Evolutionary conservation across 23 tunicate species (phyloP).

Genomic region (Halocynthia aurantium): DNA sequence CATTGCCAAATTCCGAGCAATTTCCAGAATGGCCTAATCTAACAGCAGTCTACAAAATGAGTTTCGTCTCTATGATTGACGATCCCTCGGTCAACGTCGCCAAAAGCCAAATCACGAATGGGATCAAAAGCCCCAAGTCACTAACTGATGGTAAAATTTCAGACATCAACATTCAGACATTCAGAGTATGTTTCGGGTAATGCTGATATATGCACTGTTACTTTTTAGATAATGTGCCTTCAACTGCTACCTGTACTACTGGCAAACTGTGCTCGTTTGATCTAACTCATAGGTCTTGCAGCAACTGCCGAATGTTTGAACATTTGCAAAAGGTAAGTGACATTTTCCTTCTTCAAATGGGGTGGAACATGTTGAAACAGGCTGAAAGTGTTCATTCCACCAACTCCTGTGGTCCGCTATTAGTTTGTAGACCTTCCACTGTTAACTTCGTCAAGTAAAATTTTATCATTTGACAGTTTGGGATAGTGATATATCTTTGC

Average conservation of each 20-base stretch:
- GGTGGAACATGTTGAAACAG: too few relatives aligned
- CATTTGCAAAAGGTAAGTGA: neutral
- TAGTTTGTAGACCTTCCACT: too few relatives aligned
- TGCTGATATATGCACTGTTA: neutral
- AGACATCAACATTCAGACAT: neutral
- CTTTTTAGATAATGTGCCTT: neutral
- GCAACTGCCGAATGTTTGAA: neutral
- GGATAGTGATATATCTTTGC: too few relatives aligned
- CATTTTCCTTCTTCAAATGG: neutral
- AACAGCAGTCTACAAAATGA: conserved; percentile 11
- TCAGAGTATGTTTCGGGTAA: neutral
- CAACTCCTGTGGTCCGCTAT: too few relatives aligned
- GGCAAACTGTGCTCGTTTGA: neutral
- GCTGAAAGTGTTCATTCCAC: too few relatives aligned
- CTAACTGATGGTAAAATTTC: neutral
- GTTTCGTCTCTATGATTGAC: neutral
- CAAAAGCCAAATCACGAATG: conserved; percentile 16
- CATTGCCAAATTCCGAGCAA: neutral
- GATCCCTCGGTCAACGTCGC: neutral
- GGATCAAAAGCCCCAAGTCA: neutral
- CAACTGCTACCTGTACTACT: conserved; percentile 2
- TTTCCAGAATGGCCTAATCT: conserved; percentile 10
- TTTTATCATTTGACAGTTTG: too few relatives aligned
- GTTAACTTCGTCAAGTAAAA: too few relatives aligned
- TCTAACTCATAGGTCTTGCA: neutral